phyloP scores from a whole-genome alignment of 1,140 invertebrate species.

The Drosophila orosa region DNA sequence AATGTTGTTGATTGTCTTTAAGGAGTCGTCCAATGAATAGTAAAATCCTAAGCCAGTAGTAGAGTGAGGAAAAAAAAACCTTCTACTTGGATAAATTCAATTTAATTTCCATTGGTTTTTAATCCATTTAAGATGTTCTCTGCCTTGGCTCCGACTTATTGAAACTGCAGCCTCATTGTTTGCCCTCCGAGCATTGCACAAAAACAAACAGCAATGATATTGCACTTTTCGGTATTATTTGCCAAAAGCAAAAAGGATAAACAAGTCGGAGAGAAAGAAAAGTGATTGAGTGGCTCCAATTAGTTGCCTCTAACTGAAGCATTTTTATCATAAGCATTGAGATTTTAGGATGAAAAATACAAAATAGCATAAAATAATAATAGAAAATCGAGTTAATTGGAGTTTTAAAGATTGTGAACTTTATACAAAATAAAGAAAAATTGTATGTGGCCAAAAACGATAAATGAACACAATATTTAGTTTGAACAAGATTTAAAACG shows the following conservation, averaged over 20 bases:
- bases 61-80: background rate
- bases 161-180: conserved; percentile 72
- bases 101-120: conserved; percentile 56
- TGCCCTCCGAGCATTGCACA: conserved; percentile 35
- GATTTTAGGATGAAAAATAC: background rate
- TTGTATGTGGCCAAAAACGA: background rate
- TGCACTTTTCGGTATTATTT: conserved; percentile 71
- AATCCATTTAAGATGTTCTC: conserved; percentile 48
- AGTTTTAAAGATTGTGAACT: background rate
- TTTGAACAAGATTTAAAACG: background rate
- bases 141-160: conserved; percentile 14
- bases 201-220: conserved; percentile 66
- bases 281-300: conserved; percentile 62
- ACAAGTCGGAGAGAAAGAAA: conserved; percentile 35
- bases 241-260: conserved; percentile 58
- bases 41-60: conserved; percentile 11
- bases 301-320: conserved; percentile 52
- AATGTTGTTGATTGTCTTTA: conserved; percentile 49
- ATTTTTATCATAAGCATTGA: conserved; percentile 28
- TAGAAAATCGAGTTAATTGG: conserved; percentile 5
- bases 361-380: background rate
- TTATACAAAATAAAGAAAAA: background rate
- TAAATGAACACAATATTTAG: background rate
- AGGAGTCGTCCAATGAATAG: conserved; percentile 37
- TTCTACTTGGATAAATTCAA: conserved; percentile 33